A percentile compares a stretch with the other conserved stretches of the same genome.
These are phyloP conservation scores for Brevipalpus yothersi DNA, from an alignment of 1,140 invertebrate species.

Conservation along the genomic window DNA sequence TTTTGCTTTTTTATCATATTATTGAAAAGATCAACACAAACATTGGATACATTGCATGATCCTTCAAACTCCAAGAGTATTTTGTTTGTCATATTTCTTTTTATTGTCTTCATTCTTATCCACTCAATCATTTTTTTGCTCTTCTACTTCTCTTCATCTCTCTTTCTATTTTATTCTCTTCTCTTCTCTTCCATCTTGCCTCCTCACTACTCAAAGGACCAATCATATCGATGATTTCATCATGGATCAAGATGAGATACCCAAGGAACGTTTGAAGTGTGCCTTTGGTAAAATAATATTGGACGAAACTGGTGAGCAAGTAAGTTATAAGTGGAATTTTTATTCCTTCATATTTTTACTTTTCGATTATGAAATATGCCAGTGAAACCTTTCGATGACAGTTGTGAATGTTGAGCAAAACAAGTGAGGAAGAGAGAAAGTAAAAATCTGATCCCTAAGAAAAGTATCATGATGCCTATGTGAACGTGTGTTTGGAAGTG, in stretches of 20 bases:
- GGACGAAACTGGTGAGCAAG: slow-evolving; percentile 23
- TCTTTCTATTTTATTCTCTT: not conserved
- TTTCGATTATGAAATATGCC: slow-evolving; percentile 11
- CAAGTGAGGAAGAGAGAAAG: no score
- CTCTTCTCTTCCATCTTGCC: not conserved
- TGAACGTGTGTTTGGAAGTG: no score
- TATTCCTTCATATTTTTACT: not conserved
- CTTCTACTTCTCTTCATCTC: no score
- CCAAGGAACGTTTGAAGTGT: slow-evolving; percentile 24
- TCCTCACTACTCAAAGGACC: slow-evolving; percentile 6
- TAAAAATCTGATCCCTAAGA: no score
- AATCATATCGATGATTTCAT: slow-evolving; percentile 20
- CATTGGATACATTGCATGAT: no score
- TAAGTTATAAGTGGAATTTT: slow-evolving; percentile 8
- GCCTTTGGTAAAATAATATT: slow-evolving; percentile 27
- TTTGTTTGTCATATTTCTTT: no score
- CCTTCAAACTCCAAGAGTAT: no score
- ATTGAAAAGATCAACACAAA: not conserved
- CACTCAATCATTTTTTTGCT: not conserved
- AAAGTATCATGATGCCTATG: no score
- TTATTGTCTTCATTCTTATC: not conserved
- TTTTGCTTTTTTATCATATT: no score
- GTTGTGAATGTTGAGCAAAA: no score
- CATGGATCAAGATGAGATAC: slow-evolving; percentile 23
- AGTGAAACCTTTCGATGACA: no score